Conservation (phyloP, 2,113 vertebrate species). For the Cavia porcellus region DNA sequence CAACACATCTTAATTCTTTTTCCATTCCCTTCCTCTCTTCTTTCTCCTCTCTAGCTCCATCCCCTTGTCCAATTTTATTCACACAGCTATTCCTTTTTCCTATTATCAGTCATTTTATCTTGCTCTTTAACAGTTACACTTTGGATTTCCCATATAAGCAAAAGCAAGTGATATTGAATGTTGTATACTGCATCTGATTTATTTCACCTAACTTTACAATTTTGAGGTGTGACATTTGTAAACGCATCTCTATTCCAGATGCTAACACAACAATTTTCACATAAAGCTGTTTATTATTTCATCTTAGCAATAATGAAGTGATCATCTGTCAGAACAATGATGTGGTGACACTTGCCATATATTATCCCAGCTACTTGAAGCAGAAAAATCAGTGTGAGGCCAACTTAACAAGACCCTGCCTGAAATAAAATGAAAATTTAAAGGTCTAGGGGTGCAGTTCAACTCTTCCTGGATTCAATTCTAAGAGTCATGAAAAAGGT, state of each 20-base stretch:
- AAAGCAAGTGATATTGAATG: not conserved
- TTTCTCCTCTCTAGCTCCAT: not conserved
- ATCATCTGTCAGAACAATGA: not conserved
- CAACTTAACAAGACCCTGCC: not conserved
- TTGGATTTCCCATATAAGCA: not conserved
- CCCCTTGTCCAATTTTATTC: not conserved
- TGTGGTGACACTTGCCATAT: not conserved
- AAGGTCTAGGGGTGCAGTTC: not conserved
- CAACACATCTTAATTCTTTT: not conserved
- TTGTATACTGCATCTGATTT: not conserved
- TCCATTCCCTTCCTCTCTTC: not conserved
- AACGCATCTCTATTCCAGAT: not conserved
- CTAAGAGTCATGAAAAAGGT: not conserved
- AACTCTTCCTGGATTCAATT: not conserved
- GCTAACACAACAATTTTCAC: not conserved
- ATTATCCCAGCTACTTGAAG: not conserved
- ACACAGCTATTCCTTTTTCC: not conserved
- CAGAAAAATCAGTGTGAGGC: not conserved
- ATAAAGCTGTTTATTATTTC: not conserved
- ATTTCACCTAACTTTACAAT: not conserved
- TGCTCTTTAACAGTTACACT: not conserved
- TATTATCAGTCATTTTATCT: not conserved
- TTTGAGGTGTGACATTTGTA: not conserved
- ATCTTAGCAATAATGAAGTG: not conserved
- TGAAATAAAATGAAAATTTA: not conserved